Conservation (phyloP, 2,113 vertebrate species). For the Sciurus niger region DNA sequence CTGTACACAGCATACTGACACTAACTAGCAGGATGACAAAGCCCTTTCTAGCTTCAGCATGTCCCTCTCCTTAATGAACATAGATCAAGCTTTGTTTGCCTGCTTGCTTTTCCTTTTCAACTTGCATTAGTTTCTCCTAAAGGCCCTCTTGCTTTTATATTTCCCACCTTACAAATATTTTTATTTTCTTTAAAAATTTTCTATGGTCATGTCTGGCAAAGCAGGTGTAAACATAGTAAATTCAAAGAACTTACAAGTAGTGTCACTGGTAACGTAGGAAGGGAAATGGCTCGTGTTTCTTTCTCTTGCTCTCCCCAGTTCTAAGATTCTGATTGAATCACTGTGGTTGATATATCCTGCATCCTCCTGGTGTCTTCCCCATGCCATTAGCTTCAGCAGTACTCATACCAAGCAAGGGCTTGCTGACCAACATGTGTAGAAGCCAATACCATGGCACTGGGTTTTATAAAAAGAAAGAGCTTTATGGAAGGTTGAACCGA, state of each 20-base stretch:
- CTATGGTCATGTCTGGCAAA: neutral
- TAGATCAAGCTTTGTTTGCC: neutral
- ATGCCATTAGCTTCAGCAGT: constrained; percentile 9
- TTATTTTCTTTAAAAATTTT: constrained; percentile 38
- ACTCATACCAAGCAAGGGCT: neutral
- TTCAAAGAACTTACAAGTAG: neutral
- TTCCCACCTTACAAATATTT: neutral
- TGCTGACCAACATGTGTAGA: neutral
- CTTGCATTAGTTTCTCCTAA: constrained; percentile 33
- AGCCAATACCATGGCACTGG: neutral
- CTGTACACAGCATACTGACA: accelerated
- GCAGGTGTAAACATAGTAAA: constrained; percentile 2
- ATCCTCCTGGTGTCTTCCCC: neutral
- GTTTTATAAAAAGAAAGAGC: neutral
- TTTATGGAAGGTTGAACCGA: neutral
- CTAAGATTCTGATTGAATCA: constrained; percentile 12
- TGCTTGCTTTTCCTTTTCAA: constrained; percentile 11
- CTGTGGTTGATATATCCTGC: neutral
- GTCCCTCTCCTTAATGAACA: neutral
- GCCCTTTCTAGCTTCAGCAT: neutral
- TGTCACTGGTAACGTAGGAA: neutral
- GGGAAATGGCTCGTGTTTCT: neutral
- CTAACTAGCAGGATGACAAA: neutral
- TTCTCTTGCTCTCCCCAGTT: neutral
- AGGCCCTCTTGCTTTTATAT: constrained; percentile 21